A percentile compares a stretch with the other conserved stretches of the same genome.
These are phyloP conservation scores for Phragmatobia fuliginosa DNA, from an alignment of 2,888 invertebrate genomes.

Conservation along the genomic window DNA sequence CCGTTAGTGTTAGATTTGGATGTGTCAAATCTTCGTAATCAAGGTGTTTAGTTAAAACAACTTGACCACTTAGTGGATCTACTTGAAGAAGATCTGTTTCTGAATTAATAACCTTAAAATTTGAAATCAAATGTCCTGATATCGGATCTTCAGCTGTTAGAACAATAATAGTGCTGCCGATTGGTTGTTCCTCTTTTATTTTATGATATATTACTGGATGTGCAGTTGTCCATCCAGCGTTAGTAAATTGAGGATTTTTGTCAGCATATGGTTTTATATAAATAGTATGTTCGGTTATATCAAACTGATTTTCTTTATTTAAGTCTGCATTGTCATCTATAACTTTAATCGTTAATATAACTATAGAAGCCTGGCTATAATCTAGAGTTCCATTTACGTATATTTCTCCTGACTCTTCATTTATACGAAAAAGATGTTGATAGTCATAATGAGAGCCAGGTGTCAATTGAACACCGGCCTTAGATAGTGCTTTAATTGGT, in stretches of 20 bases:
- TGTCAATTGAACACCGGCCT: constrained; percentile 90
- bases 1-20: constrained; percentile 86
- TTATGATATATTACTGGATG: constrained; percentile 89
- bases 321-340: constrained; percentile 90
- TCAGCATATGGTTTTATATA: constrained; percentile 93
- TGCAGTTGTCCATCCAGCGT: constrained; percentile 90
- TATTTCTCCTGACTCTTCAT: constrained; percentile 90
- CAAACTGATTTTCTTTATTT: constrained; percentile 88
- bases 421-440: constrained; percentile 89
- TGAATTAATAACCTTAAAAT: constrained; percentile 86
- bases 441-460: constrained; percentile 88
- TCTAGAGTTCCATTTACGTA: constrained; percentile 89
- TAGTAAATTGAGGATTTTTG: constrained; percentile 91
- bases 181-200: constrained; percentile 92
- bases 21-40: constrained; percentile 92
- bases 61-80: constrained; percentile 90
- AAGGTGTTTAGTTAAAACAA: constrained; percentile 90
- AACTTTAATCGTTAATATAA: constrained; percentile 91
- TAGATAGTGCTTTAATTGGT: constrained; percentile 90
- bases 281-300: constrained; percentile 90
- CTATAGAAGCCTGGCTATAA: constrained; percentile 91
- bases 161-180: constrained; percentile 90
- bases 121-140: constrained; percentile 87
- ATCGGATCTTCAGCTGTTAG: constrained; percentile 91
- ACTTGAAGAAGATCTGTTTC: constrained; percentile 86